A percentile compares a stretch with the other conserved stretches of the same genome.
Conservation (phyloP, 1,140 invertebrate species). For the Colletes latitarsis region DNA sequence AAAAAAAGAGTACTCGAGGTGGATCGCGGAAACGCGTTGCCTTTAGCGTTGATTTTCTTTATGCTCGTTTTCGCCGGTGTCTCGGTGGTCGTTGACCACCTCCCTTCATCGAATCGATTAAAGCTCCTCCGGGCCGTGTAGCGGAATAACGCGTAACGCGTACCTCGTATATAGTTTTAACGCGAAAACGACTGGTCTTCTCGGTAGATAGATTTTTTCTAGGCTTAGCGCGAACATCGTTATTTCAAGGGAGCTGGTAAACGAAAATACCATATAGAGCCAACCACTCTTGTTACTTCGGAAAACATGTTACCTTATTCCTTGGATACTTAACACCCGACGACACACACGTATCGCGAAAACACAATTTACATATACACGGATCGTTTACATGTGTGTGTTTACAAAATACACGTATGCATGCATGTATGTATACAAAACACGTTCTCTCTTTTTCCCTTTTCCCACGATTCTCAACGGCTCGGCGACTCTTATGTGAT, state of each 20-base stretch:
- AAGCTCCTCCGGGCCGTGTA: conserved; percentile 50
- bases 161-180: conserved; percentile 53
- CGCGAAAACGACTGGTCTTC: conserved; percentile 62
- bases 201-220: conserved; percentile 63
- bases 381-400: conserved; percentile 23
- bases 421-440: conserved; percentile 42
- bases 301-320: conserved; percentile 31
- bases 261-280: conserved; percentile 52
- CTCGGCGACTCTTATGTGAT: conserved; percentile 79
- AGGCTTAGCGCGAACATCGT: conserved; percentile 56
- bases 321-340: conserved; percentile 23
- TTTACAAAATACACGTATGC: conserved; percentile 32
- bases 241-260: conserved; percentile 40
- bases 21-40: conserved; percentile 65
- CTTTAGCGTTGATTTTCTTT: conserved; percentile 74
- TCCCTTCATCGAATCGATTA: conserved; percentile 67
- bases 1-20: conserved; percentile 61
- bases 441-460: conserved; percentile 11
- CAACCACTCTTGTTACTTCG: conserved; percentile 44
- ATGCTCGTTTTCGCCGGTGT: conserved; percentile 47
- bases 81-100: conserved; percentile 57
- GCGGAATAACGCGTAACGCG: conserved; percentile 52
- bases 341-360: not conserved
- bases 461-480: conserved; percentile 47
- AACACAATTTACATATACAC: not conserved